phyloP scores from a whole-genome alignment of 2,888 invertebrate genomes.

The Orthonychiurus folsomi region DNA sequence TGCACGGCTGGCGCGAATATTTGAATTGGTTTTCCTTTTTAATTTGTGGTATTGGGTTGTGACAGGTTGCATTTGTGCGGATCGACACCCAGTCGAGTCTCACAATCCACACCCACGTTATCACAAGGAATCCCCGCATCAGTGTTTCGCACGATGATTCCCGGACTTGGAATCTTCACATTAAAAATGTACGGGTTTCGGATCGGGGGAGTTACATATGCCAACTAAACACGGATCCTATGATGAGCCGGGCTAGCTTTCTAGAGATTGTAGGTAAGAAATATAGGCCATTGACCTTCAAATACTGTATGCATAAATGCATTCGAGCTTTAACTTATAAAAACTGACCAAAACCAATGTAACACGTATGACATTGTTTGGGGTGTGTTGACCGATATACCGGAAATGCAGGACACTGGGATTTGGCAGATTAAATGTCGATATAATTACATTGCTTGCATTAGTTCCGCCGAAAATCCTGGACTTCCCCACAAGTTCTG shows the following conservation, averaged over 20 bases:
- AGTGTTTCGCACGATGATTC: constrained; percentile 76
- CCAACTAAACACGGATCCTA: constrained; percentile 50
- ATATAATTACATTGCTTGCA: too few relatives aligned
- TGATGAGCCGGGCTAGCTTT: constrained; percentile 82
- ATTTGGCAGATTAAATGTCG: too few relatives aligned
- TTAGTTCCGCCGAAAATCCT: constrained; percentile 81
- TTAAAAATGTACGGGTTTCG: constrained; percentile 69
- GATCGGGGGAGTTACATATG: constrained; percentile 50
- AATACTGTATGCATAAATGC: constrained; percentile 2
- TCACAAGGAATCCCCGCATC: constrained; percentile 78
- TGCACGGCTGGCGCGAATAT: too few relatives aligned
- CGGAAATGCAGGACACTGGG: too few relatives aligned
- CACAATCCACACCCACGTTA: constrained; percentile 80
- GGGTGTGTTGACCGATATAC: too few relatives aligned
- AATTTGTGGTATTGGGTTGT: constrained; percentile 40
- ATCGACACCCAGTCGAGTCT: constrained; percentile 86
- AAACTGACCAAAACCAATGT: not conserved
- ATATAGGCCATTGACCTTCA: constrained; percentile 6
- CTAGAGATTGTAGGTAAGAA: constrained; percentile 76
- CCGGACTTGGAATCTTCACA: constrained; percentile 76
- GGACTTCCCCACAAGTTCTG: constrained; percentile 75
- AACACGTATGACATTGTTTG: too few relatives aligned
- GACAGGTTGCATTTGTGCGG: constrained; percentile 76
- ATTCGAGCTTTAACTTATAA: too few relatives aligned
- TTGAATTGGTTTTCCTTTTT: not conserved